Evolutionary conservation across 1,140 invertebrate genomes (phyloP), one percentile per base, ranked within the genome.

Genomic region (Sipha flava): DNA sequence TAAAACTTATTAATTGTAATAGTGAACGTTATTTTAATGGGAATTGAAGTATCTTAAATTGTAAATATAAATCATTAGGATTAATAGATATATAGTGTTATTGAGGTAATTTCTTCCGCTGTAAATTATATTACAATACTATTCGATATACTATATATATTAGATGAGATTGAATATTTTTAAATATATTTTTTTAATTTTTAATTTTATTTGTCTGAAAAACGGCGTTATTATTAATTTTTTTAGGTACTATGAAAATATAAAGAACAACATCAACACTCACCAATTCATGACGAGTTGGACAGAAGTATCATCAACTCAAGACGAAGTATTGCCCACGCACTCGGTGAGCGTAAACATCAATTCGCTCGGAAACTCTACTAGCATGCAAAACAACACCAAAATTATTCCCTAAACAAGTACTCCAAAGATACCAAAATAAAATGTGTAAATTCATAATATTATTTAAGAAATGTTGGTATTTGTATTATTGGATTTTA

Each of bases 211-310:
- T n/a, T n/a, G n/a, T 40, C 37, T 40, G 37, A 40, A 40, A 37
- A 21, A 49, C 1, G 5, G 49, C 4, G 2, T 31, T 72, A 21
- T 2, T 75, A 1, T 9, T 52, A 18, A 18, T 6, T 5, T 59
- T 59, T 57, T 40, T 16, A 77, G 73, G 3, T 40, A 77, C 9
- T 77, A 59, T 29, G 73, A 77, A 34, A 59, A 7, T 14, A 59
- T 77, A 59, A 77, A 77, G 3, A 77, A 77, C 21, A 75, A 75
- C n/a, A 75, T 75, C 18, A 75, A 54, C 12, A 77, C 73, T 40
- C 73, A 77, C 23, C 49, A 77, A 9, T 40, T 77, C 7, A 43
- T 43, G 73, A 77, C 29, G 16, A 77, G 73, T 59, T 77, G 73
- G 73, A 77, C 73, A 12, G 70, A 73, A 73, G 29, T 52, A 12